Conservation (phyloP, 2,113 vertebrate species). For the Mastomys natalensis region DNA sequence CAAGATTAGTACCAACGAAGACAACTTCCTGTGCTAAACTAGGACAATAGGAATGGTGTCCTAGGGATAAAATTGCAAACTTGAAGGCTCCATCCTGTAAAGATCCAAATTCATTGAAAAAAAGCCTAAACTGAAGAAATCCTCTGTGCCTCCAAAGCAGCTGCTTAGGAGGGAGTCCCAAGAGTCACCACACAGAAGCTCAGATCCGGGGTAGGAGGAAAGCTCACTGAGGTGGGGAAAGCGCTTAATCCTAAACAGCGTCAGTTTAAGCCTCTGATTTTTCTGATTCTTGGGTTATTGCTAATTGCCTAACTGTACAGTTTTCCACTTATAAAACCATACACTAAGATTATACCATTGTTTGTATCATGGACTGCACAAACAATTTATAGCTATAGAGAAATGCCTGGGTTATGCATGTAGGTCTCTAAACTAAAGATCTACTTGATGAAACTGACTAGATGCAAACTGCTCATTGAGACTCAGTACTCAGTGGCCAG, state of each 20-base stretch:
- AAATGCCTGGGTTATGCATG: neutral
- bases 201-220: neutral
- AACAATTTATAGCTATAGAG: neutral
- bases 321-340: neutral
- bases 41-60: neutral
- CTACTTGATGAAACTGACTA: neutral
- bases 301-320: neutral
- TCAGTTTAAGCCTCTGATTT: neutral
- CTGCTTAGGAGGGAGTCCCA: neutral
- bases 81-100: neutral
- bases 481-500: neutral
- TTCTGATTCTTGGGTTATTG: neutral
- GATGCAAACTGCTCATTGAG: neutral
- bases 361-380: neutral
- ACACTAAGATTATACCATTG: neutral
- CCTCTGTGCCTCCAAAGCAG: neutral
- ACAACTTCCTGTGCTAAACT: neutral
- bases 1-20: neutral
- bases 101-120: neutral
- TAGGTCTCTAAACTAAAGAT: neutral
- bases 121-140: neutral
- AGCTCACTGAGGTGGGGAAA: neutral
- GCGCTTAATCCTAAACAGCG: neutral
- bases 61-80: neutral
- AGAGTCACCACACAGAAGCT: neutral